Conservation (phyloP, 2,113 vertebrate species). For the Microcebus jonahi region DNA sequence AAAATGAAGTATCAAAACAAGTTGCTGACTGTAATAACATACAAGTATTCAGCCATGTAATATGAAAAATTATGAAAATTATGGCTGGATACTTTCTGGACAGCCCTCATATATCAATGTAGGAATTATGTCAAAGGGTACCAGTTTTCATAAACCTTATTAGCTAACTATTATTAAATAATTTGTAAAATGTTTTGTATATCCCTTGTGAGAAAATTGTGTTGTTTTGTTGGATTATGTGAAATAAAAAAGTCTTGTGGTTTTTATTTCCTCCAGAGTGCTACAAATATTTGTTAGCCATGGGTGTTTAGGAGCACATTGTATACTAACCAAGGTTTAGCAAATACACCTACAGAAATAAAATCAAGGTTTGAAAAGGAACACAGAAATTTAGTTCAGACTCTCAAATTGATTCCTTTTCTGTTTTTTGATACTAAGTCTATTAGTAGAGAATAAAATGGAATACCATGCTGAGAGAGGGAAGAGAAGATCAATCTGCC, state of each 20-base stretch:
- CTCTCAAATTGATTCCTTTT: not conserved
- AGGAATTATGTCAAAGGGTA: not conserved
- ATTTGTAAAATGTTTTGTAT: not conserved
- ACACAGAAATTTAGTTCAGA: not conserved
- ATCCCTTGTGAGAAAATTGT: not conserved
- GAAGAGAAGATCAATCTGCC: not conserved
- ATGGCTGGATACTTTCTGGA: too few species aligned
- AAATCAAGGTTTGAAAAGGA: conserved; percentile 20
- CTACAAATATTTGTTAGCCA: not conserved
- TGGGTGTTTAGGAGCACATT: not conserved
- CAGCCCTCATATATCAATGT: not conserved
- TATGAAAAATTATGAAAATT: too few species aligned
- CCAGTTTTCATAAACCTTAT: not conserved
- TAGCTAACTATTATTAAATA: not conserved
- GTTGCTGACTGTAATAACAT: not conserved
- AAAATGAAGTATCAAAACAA: not conserved
- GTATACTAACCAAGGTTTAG: not conserved
- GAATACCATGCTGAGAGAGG: not conserved
- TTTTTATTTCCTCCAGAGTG: not conserved
- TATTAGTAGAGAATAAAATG: conserved; percentile 5
- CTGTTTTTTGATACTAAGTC: not conserved
- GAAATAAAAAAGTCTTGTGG: not conserved
- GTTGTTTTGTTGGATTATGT: not conserved
- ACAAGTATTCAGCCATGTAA: too few species aligned
- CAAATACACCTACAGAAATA: not conserved